phyloP scores from a whole-genome alignment of 2,888 invertebrate species.

The Aleiodes leptofemur region DNA sequence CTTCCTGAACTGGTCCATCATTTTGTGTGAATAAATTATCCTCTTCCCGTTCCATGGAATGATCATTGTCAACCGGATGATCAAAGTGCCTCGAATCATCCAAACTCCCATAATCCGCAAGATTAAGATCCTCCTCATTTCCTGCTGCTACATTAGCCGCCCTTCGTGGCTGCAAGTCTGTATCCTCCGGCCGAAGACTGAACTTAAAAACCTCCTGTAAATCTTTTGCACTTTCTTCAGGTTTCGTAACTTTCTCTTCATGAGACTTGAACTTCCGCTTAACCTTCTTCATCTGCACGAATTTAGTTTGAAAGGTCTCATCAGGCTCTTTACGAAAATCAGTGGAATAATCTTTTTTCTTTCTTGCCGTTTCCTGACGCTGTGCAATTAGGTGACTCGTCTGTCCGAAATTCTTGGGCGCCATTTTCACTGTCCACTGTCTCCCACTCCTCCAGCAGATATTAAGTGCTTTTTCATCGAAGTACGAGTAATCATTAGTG shows the following conservation, averaged over 20 bases:
- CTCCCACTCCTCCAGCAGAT: constrained; percentile 1
- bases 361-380: constrained; percentile 51
- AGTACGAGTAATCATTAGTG: constrained; percentile 8
- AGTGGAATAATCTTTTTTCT: constrained; percentile 56
- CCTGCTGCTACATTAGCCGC: constrained; percentile 21
- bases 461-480: constrained; percentile 43
- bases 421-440: constrained; percentile 86
- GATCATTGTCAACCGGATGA: constrained; percentile 72
- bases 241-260: constrained; percentile 61
- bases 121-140: constrained; percentile 25
- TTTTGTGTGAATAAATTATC: constrained; percentile 73
- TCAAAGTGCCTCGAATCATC: constrained; percentile 44
- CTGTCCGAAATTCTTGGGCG: constrained; percentile 65
- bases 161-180: constrained; percentile 38
- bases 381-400: constrained; percentile 46
- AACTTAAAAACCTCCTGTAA: constrained; percentile 48
- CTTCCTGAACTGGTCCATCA: constrained; percentile 67
- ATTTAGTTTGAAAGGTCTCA: constrained; percentile 9
- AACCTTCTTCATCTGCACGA: constrained; percentile 30
- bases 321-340: constrained; percentile 47
- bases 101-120: neutral
- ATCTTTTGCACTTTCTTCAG: constrained; percentile 60
- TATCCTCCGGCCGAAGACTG: constrained; percentile 49
- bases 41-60: constrained; percentile 78
- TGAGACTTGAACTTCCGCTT: constrained; percentile 51